phyloP scores from a whole-genome alignment of 2,113 vertebrate genomes.

The Hymenochirus boettgeri region DNA sequence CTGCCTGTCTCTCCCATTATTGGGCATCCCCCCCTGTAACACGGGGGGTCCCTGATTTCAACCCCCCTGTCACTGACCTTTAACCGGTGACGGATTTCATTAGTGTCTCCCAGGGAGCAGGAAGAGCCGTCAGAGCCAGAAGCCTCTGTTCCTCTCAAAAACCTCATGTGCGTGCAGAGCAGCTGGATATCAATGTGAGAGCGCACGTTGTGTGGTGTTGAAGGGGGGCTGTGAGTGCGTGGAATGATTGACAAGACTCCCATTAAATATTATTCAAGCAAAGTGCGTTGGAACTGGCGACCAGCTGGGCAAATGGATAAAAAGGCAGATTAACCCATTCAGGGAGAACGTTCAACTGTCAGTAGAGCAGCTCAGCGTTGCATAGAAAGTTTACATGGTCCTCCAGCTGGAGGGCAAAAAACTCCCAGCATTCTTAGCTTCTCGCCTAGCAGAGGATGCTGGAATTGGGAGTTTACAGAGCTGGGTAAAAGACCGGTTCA shows the following conservation, averaged over 20 bases:
- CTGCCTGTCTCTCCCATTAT: not conserved
- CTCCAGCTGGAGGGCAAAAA: no score
- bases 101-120: slow-evolving; percentile 6
- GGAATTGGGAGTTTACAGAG: no score
- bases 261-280: not conserved
- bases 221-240: no score
- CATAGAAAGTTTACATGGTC: no score
- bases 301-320: not conserved
- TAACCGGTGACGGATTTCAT: not conserved
- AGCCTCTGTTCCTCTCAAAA: not conserved
- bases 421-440: no score
- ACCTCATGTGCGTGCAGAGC: not conserved
- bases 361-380: no score
- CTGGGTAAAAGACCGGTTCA: no score
- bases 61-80: slow-evolving; percentile 22
- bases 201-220: not conserved
- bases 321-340: no score
- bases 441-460: no score
- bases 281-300: not conserved
- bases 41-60: not conserved
- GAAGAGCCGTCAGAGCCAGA: not conserved
- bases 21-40: not conserved
- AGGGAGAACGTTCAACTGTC: no score
- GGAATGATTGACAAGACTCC: slow-evolving; percentile 23
- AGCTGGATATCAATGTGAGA: slow-evolving; percentile 3